A percentile compares a stretch with the other conserved stretches of the same genome.
Evolutionary conservation across 64 coral and sea anemone genomes (phyloP).

Genomic region (Hydrozoanthus tunicans): DNA sequence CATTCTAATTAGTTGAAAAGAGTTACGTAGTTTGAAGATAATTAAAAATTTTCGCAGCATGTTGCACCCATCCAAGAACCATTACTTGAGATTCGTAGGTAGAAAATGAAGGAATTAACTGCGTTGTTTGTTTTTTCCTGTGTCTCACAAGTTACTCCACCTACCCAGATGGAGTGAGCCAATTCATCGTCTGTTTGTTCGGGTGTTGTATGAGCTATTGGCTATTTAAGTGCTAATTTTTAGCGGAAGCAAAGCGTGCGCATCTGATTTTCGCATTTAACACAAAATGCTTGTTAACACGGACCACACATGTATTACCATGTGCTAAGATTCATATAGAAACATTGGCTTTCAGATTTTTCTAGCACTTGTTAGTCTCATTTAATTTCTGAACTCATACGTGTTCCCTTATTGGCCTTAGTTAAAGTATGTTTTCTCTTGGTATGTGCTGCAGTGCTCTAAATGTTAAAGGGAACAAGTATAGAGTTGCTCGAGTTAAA

Average conservation of each 20-base stretch:
- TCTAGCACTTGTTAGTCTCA: too few species aligned
- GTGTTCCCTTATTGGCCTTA: too few species aligned
- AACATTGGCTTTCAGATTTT: too few species aligned
- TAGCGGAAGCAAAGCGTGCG: background rate
- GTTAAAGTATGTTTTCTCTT: too few species aligned
- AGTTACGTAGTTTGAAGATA: too few species aligned
- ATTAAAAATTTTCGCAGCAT: too few species aligned
- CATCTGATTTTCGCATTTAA: background rate
- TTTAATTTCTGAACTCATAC: too few species aligned
- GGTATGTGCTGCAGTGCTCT: too few species aligned
- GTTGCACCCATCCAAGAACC: background rate
- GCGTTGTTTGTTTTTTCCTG: background rate
- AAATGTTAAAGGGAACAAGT: too few species aligned
- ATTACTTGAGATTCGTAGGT: background rate
- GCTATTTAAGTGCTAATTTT: background rate
- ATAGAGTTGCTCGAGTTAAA: too few species aligned
- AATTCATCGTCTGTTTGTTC: background rate
- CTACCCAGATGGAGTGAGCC: background rate
- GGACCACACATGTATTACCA: background rate
- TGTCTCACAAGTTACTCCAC: background rate
- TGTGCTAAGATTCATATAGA: too few species aligned
- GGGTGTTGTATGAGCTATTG: conserved; percentile 1
- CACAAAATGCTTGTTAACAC: background rate
- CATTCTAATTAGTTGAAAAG: background rate
- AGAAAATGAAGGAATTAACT: background rate